These are phyloP conservation scores for Corydoras sp. DNA, from an alignment of 2,113 vertebrate genomes.

Conservation along the genomic window DNA sequence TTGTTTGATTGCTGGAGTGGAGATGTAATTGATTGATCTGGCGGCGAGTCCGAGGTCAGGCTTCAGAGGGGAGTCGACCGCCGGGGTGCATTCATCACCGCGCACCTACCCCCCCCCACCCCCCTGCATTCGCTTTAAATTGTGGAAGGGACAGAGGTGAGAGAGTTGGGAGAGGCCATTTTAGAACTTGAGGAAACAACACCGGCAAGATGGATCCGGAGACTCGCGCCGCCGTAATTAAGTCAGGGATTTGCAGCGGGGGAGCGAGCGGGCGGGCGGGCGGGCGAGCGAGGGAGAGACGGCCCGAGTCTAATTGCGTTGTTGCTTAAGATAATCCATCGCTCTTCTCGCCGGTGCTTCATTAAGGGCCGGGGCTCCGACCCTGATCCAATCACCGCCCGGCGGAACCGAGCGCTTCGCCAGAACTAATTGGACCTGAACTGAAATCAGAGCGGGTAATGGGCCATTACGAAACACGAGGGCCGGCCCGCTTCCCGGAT, in stretches of 20 bases:
- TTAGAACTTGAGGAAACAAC: constrained; percentile 24
- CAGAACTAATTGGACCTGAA: constrained; percentile 41
- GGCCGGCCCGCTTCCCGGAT: constrained; percentile 8
- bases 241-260: not conserved
- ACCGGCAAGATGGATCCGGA: constrained; percentile 21
- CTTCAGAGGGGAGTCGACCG: constrained; percentile 54
- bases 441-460: constrained; percentile 50
- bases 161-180: constrained; percentile 27
- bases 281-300: constrained; percentile 36
- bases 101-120: constrained; percentile 18
- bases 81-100: constrained; percentile 41
- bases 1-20: constrained; percentile 77
- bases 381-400: constrained; percentile 46
- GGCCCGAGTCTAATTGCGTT: constrained; percentile 57
- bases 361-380: constrained; percentile 55
- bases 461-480: constrained; percentile 42
- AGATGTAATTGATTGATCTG: constrained; percentile 73
- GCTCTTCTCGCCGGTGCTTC: constrained; percentile 47
- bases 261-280: not conserved
- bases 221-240: constrained; percentile 16
- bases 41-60: constrained; percentile 57
- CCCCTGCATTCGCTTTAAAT: constrained; percentile 24
- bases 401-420: constrained; percentile 44
- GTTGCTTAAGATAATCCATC: constrained; percentile 57
- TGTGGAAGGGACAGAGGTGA: constrained; percentile 13